A percentile compares a stretch with the other conserved stretches of the same genome.
Conservation (phyloP, 2,113 vertebrate species). For the Scytalopus superciliaris region DNA sequence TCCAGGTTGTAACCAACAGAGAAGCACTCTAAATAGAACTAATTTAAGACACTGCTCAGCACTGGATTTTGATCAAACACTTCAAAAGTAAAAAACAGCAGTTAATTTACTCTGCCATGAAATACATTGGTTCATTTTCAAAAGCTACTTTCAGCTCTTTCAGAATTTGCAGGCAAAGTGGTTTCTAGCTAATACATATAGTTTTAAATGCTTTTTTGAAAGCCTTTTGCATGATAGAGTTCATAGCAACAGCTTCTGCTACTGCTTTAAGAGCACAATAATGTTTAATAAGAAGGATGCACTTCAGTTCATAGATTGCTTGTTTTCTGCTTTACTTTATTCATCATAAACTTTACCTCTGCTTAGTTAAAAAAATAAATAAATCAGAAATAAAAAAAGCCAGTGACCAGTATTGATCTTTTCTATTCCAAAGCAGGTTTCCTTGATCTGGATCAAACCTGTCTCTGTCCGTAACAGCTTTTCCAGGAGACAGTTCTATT, state of each 20-base stretch:
- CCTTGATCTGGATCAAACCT: conserved; percentile 57
- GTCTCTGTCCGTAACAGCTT: conserved; percentile 61
- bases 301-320: conserved; percentile 7
- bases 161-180: conserved; percentile 45
- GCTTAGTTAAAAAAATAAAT: background rate
- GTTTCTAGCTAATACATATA: conserved; percentile 41
- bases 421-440: conserved; percentile 22
- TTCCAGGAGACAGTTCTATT: conserved; percentile 69
- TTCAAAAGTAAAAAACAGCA: conserved; percentile 27
- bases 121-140: conserved; percentile 45
- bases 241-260: conserved; percentile 24
- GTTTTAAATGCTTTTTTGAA: conserved; percentile 60
- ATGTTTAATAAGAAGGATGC: conserved; percentile 30
- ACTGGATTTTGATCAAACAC: conserved; percentile 31
- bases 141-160: conserved; percentile 52
- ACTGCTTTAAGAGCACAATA: conserved; percentile 37
- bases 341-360: conserved; percentile 20
- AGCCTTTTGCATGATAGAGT: conserved; percentile 47
- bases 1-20: background rate
- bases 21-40: background rate
- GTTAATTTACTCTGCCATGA: conserved; percentile 9
- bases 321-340: conserved; percentile 57
- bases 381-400: background rate
- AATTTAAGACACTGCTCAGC: background rate
- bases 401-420: conserved; percentile 41